Conservation (phyloP, 2,113 vertebrate genomes). For the Plestiodon gilberti region DNA sequence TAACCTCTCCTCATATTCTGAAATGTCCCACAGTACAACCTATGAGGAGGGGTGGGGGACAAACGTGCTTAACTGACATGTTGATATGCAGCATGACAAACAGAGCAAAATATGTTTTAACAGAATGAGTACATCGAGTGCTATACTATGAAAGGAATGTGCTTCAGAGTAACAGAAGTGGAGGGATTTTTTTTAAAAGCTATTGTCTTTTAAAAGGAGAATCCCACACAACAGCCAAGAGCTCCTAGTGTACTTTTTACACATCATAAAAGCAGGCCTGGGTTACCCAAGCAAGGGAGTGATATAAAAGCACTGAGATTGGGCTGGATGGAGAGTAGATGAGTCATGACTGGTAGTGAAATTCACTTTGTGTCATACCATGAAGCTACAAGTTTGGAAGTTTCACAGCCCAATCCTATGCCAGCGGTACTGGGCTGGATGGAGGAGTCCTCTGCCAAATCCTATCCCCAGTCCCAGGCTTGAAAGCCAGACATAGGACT, state of each 20-base stretch:
- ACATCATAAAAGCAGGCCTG: neutral
- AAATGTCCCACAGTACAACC: conserved; percentile 93
- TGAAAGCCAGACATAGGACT: too few relatives aligned
- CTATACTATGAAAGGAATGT: neutral
- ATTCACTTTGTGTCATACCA: neutral
- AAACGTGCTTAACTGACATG: neutral
- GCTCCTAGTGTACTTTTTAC: neutral
- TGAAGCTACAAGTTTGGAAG: neutral
- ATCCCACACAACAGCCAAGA: neutral
- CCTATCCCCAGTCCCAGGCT: too few relatives aligned
- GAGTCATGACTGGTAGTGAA: neutral
- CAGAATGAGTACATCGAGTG: neutral
- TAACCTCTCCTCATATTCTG: conserved; percentile 76
- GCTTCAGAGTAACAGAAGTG: neutral
- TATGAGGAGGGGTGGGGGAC: conserved; percentile 57
- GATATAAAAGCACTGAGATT: neutral
- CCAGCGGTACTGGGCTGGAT: too few relatives aligned
- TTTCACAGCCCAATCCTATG: too few relatives aligned
- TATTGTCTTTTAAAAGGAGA: neutral
- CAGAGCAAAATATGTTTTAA: neutral
- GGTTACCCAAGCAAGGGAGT: neutral
- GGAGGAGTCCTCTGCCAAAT: too few relatives aligned
- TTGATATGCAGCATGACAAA: neutral
- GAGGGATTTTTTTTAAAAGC: neutral
- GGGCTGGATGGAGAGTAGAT: neutral